Base-by-base conservation (phyloP, 1,140 invertebrate species). In the Macrobrachium nipponense region DNA sequence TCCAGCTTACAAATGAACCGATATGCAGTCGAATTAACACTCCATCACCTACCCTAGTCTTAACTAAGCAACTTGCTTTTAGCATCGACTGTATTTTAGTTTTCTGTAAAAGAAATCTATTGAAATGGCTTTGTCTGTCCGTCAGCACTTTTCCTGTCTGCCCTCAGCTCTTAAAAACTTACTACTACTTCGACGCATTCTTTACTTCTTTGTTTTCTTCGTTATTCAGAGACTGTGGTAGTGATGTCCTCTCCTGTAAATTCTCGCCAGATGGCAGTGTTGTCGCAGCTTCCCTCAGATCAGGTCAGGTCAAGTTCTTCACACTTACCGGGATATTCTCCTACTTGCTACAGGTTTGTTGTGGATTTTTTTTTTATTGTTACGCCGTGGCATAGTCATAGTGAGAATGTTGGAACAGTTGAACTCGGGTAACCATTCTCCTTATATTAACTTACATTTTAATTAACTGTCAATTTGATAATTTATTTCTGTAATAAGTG, bases 271-370 rank as follows among this genome's bases (percentile, higher is more conserved):
- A 86, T 51, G 84, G 84, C 23, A 14, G 66, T n/a, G 8, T 75
- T 27, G 68, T 86, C 59, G 84, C 64, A 15, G 77, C 60, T 2
- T 77, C 84, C 23, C 77, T 80, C 43, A 86, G 84, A 76, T 86
- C 84, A 64, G 84, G 84, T 11, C 84, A 86, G n/a, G 84, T 86
- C 77, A 86, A 64, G 60, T 62, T 86, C 84, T 86, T 61, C 77
- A 86, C 68, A 0, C 64, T 23, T 44, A 68, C 84, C 11, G 84
- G 77, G 36, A 61, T 60, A 44, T 76, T 86, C 0, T 80, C 84
- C 17, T n/a, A 86, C 60, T 80, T 78, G 2, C 59, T 86, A 8
- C 84, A 83, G 73, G 82, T 83, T 51, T 8, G 51, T 51, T 36
- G 27, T 36, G 1, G 1, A 2, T 36, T 36, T 36, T 36, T 36